phyloP scores from a whole-genome alignment of 53 echinoderm and acorn worm genomes.

The Antedon mediterranea region DNA sequence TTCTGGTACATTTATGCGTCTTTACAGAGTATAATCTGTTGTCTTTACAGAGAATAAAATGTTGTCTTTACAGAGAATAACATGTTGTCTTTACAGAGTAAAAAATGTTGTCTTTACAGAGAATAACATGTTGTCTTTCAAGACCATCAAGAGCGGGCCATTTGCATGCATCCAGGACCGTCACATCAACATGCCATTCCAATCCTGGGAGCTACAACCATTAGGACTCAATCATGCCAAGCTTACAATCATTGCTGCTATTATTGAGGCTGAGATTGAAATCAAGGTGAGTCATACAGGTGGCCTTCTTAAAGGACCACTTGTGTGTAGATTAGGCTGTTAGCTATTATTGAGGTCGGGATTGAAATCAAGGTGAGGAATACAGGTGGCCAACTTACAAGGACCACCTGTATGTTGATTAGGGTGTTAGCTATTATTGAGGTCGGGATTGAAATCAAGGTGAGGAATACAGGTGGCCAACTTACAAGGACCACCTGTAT shows the following conservation, averaged over 20 bases:
- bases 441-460: constrained; percentile 75
- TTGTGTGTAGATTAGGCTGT: no score
- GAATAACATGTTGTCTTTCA: constrained; percentile 52
- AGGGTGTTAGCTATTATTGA: constrained; percentile 75
- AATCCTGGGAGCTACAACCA: constrained; percentile 81
- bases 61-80: no score
- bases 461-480: no score
- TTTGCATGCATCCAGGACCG: constrained; percentile 83
- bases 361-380: constrained; percentile 69
- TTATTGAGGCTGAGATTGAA: constrained; percentile 72
- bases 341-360: constrained; percentile 69
- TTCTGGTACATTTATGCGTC: no score
- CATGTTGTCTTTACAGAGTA: no score
- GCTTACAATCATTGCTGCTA: constrained; percentile 72
- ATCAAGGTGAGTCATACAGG: constrained; percentile 64
- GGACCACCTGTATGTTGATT: no score
- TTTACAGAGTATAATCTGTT: no score
- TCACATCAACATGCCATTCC: constrained; percentile 99
- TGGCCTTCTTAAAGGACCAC: no score
- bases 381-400: no score
- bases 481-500: no score
- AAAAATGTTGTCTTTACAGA: constrained; percentile 10
- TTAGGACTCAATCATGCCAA: constrained; percentile 44
- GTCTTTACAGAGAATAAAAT: no score
- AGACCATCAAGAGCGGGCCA: constrained; percentile 91